These are phyloP conservation scores for Holacanthella duospinosa DNA, from an alignment of 2,888 invertebrate genomes.

Conservation along the genomic window DNA sequence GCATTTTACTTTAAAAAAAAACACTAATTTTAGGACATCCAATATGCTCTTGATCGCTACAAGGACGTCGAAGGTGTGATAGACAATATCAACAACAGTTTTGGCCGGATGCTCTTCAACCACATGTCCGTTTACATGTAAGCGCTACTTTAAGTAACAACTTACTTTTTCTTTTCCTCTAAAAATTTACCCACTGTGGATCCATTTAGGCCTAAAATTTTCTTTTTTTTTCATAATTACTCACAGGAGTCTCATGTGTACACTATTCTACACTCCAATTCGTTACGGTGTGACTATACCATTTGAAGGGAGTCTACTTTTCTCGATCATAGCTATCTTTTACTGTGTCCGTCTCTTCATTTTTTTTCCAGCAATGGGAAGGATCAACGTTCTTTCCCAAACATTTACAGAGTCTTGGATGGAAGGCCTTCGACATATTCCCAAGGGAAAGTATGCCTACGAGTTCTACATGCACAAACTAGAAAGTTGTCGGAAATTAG, in stretches of 20 bases:
- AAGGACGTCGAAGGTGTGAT: constrained; percentile 36
- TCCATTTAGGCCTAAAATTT: not conserved
- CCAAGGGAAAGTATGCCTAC: constrained; percentile 34
- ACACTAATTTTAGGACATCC: constrained; percentile 20
- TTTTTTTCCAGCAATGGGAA: constrained; percentile 34
- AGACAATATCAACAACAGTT: constrained; percentile 33
- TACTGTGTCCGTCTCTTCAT: constrained; percentile 34
- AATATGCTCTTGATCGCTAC: constrained; percentile 36
- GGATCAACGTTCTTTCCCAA: constrained; percentile 25
- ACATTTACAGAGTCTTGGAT: constrained; percentile 34
- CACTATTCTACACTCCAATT: constrained; percentile 37
- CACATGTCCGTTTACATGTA: constrained; percentile 35
- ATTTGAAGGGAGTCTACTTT: constrained; percentile 24
- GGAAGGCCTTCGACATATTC: constrained; percentile 34
- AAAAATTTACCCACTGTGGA: not conserved
- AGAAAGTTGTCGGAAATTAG: constrained; percentile 32
- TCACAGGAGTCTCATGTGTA: constrained; percentile 34
- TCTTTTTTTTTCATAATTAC: too few relatives aligned
- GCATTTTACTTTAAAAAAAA: not conserved
- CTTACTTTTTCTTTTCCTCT: not conserved
- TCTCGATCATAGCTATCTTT: constrained; percentile 28
- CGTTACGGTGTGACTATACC: constrained; percentile 23
- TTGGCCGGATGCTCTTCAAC: constrained; percentile 31
- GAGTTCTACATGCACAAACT: constrained; percentile 36
- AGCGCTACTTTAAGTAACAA: constrained; percentile 14